Conservation (phyloP, 2,888 invertebrate genomes). For the Tineola bisselliella region DNA sequence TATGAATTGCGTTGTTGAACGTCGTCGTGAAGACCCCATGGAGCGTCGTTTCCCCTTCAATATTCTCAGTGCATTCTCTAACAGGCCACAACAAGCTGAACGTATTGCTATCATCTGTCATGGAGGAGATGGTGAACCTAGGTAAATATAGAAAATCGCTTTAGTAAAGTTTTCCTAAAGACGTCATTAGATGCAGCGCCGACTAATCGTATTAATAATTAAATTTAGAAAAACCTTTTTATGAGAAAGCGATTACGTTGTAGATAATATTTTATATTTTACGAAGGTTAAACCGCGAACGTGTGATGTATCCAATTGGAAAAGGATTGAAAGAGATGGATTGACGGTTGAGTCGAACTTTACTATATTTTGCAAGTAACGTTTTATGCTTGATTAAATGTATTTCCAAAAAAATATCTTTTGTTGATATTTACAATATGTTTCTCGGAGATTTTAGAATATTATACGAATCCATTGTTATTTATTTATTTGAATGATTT, state of each 20-base stretch:
- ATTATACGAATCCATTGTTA: background rate
- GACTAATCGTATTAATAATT: too few relatives aligned
- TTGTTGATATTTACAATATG: background rate
- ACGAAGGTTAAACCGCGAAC: background rate
- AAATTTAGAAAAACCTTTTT: too few relatives aligned
- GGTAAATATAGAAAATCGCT: constrained; percentile 25
- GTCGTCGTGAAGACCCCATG: constrained; percentile 84
- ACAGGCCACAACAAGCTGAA: constrained; percentile 78
- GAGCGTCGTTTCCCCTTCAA: constrained; percentile 68
- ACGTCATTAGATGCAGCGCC: too few relatives aligned
- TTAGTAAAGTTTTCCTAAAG: too few relatives aligned
- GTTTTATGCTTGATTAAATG: background rate
- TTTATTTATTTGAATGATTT: background rate
- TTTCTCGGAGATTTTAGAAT: background rate
- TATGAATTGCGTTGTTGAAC: constrained; percentile 92
- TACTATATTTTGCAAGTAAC: background rate
- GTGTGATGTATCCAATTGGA: constrained; percentile 2
- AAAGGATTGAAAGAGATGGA: background rate
- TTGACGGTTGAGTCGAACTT: background rate
- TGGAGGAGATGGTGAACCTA: constrained; percentile 76
- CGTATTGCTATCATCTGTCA: constrained; percentile 90
- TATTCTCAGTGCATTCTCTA: constrained; percentile 55
- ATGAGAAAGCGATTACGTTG: too few relatives aligned
- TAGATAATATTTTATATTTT: background rate
- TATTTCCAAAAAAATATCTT: background rate